These are phyloP conservation scores for Atherinomorus stipes DNA, from an alignment of 2,113 vertebrate species.

Conservation along the genomic window DNA sequence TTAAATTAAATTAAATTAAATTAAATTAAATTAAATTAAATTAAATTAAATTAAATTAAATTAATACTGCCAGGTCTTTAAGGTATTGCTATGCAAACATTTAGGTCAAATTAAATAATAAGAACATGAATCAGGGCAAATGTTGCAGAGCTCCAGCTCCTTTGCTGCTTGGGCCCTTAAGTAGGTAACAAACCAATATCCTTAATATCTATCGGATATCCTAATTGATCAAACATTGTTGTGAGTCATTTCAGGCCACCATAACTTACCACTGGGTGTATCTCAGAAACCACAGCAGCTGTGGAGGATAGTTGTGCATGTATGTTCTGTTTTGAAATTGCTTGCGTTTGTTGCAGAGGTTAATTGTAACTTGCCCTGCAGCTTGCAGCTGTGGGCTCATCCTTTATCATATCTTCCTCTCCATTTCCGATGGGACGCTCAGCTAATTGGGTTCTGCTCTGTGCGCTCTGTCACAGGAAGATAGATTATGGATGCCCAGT, in stretches of 20 bases:
- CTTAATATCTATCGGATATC: constrained; percentile 40
- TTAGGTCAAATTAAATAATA: too few relatives aligned
- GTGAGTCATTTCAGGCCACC: constrained; percentile 16
- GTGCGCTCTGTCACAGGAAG: constrained; percentile 62
- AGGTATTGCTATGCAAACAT: too few relatives aligned
- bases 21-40: too few relatives aligned
- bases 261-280: constrained; percentile 36
- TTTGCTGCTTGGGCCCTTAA: not conserved
- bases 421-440: constrained; percentile 69
- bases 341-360: constrained; percentile 60
- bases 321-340: constrained; percentile 7
- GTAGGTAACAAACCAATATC: constrained; percentile 7
- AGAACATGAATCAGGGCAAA: not conserved
- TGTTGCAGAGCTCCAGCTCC: not conserved
- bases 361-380: constrained; percentile 75
- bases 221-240: constrained; percentile 7
- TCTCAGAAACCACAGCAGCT: constrained; percentile 31
- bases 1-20: too few relatives aligned
- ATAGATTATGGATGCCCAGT: constrained; percentile 64
- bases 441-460: constrained; percentile 77
- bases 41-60: too few relatives aligned
- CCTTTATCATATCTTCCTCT: constrained; percentile 67
- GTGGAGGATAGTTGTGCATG: constrained; percentile 29
- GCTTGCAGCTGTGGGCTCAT: constrained; percentile 62
- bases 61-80: too few relatives aligned